phyloP scores from a whole-genome alignment of 2,888 invertebrate species.

The Cylloceria caligata region DNA sequence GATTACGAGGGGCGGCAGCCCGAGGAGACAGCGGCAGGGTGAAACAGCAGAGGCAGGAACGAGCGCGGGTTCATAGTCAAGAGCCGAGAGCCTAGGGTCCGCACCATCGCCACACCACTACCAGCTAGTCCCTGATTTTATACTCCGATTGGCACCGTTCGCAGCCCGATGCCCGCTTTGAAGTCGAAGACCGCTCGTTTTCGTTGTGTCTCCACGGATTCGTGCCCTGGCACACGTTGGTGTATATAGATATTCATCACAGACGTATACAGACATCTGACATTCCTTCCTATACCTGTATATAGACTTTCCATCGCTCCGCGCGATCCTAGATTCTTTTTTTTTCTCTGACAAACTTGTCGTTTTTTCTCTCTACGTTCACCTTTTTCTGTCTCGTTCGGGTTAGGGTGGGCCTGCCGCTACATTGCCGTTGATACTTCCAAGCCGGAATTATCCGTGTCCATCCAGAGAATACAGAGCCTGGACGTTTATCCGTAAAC shows the following conservation, averaged over 20 bases:
- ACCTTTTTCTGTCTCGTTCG: constrained; percentile 60
- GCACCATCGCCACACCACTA: constrained; percentile 57
- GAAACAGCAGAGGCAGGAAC: constrained; percentile 60
- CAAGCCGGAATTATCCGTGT: constrained; percentile 64
- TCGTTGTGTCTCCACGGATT: constrained; percentile 60
- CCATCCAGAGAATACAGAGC: constrained; percentile 52
- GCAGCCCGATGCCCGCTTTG: constrained; percentile 80
- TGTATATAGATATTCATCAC: constrained; percentile 39
- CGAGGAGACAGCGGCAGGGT: constrained; percentile 59
- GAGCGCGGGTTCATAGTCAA: constrained; percentile 44
- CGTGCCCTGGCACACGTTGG: constrained; percentile 40
- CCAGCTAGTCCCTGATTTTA: constrained; percentile 78
- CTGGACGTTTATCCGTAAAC: constrained; percentile 58
- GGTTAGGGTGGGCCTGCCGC: constrained; percentile 31
- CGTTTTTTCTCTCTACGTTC: constrained; percentile 17
- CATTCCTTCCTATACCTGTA: constrained; percentile 22
- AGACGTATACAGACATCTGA: constrained; percentile 33
- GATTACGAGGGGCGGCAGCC: constrained; percentile 76
- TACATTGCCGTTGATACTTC: constrained; percentile 42
- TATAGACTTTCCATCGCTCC: constrained; percentile 15
- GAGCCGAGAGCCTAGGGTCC: constrained; percentile 55
- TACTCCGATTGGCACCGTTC: constrained; percentile 80
- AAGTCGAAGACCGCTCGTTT: constrained; percentile 75
- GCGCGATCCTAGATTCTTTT: background rate
- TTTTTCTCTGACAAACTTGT: constrained; percentile 42